A percentile compares a stretch with the other conserved stretches of the same genome.
Conservation (phyloP, 2,888 invertebrate genomes). For the Parthenolecanium corni region DNA sequence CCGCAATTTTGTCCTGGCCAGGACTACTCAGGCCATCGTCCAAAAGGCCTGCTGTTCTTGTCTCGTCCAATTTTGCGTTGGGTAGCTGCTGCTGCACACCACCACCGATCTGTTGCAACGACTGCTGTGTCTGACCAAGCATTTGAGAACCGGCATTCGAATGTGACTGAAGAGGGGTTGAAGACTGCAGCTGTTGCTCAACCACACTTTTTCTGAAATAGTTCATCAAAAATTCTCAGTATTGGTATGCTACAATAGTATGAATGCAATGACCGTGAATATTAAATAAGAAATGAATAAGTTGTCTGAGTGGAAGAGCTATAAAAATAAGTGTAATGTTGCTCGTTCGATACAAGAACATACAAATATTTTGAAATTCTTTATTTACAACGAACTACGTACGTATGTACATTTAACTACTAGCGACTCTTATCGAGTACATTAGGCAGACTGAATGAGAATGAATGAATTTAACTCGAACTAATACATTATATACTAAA, state of each 20-base stretch:
- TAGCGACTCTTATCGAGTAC: no score
- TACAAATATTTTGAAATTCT: no score
- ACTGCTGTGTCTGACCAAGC: neutral
- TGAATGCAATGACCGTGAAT: no score
- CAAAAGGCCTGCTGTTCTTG: constrained; percentile 7
- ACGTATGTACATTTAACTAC: no score
- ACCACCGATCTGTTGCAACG: neutral
- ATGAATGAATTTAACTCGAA: no score
- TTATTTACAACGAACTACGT: no score
- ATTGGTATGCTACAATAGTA: neutral
- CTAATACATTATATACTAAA: no score
- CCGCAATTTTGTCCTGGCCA: constrained; percentile 42
- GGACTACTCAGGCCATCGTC: constrained; percentile 27
- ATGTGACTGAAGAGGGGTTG: constrained; percentile 3
- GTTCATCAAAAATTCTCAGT: neutral
- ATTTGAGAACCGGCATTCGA: neutral
- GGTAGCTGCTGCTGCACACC: neutral
- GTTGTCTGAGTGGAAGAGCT: no score
- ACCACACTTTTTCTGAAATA: constrained; percentile 42
- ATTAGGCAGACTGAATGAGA: no score
- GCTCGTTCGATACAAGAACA: no score
- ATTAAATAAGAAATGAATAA: no score
- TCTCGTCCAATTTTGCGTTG: constrained; percentile 26
- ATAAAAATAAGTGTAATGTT: no score
- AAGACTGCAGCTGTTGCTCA: constrained; percentile 38